phyloP scores from a whole-genome alignment of 2,797 vertebrate species.

The Chaenodraco wilsoni region DNA sequence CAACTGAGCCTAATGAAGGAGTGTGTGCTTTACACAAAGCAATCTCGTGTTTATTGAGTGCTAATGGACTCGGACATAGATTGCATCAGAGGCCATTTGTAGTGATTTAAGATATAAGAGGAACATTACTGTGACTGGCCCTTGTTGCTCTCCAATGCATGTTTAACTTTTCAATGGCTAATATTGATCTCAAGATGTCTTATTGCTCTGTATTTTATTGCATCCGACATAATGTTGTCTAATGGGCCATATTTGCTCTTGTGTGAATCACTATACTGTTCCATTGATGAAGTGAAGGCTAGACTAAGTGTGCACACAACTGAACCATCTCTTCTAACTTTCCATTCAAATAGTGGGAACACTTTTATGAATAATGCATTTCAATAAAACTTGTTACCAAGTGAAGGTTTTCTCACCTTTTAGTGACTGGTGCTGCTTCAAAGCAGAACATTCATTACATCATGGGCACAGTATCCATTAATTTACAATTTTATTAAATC shows the following conservation, averaged over 20 bases:
- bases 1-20: conserved; percentile 15
- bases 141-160: conserved; percentile 31
- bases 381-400: conserved; percentile 47
- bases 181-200: conserved; percentile 56
- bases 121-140: conserved; percentile 10
- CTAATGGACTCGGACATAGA: conserved; percentile 35
- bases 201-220: conserved; percentile 37
- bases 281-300: conserved; percentile 30
- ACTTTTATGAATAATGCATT: conserved; percentile 21
- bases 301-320: conserved; percentile 11
- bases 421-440: neutral
- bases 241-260: conserved; percentile 39
- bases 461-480: conserved; percentile 62
- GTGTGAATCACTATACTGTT: conserved; percentile 40
- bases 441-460: conserved; percentile 46
- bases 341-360: conserved; percentile 22
- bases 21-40: conserved; percentile 7
- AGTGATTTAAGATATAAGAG: conserved; percentile 31
- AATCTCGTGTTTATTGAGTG: conserved; percentile 23
- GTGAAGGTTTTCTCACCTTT: neutral
- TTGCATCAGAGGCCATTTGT: conserved; percentile 40
- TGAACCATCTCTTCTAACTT: conserved; percentile 34
- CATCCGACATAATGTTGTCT: conserved; percentile 33
- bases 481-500: conserved; percentile 88
- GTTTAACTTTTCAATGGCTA: conserved; percentile 50